phyloP scores from a whole-genome alignment of 2,797 vertebrate species.

The Bovichtus variegatus region DNA sequence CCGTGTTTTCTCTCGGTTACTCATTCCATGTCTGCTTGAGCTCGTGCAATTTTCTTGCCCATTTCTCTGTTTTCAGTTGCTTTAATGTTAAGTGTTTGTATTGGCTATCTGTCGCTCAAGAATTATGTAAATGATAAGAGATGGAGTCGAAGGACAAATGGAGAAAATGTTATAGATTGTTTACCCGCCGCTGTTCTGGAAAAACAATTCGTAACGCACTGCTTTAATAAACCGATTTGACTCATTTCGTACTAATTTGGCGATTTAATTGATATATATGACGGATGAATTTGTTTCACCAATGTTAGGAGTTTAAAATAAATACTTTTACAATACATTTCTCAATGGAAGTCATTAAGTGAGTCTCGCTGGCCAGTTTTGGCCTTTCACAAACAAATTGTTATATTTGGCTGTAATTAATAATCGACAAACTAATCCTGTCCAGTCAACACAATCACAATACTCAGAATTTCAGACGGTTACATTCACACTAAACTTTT shows the following conservation, averaged over 20 bases:
- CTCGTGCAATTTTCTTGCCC: not conserved
- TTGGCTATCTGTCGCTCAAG: constrained; percentile 9
- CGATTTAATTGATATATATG: not conserved
- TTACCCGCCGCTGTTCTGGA: not conserved
- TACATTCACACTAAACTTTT: not conserved
- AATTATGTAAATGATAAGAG: constrained; percentile 17
- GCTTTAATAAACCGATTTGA: constrained; percentile 4
- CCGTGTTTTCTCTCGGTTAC: constrained; percentile 34
- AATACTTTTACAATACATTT: not conserved
- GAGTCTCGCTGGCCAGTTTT: not conserved
- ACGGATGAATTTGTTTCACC: not conserved
- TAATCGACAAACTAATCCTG: constrained; percentile 5
- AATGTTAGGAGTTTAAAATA: constrained; percentile 2
- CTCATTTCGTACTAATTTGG: not conserved
- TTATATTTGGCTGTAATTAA: constrained; percentile 14
- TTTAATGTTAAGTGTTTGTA: constrained; percentile 26
- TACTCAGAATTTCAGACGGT: not conserved
- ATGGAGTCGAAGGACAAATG: constrained; percentile 4
- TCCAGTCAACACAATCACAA: not conserved
- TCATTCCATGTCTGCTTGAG: constrained; percentile 26
- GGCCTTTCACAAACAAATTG: constrained; percentile 20
- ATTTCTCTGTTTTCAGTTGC: constrained; percentile 19
- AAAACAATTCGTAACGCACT: not conserved
- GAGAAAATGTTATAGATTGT: constrained; percentile 10
- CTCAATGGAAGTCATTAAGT: constrained; percentile 4